Evolutionary conservation across 2,888 invertebrate species (phyloP).

Genomic region (Stenoptilia bipunctidactyla): DNA sequence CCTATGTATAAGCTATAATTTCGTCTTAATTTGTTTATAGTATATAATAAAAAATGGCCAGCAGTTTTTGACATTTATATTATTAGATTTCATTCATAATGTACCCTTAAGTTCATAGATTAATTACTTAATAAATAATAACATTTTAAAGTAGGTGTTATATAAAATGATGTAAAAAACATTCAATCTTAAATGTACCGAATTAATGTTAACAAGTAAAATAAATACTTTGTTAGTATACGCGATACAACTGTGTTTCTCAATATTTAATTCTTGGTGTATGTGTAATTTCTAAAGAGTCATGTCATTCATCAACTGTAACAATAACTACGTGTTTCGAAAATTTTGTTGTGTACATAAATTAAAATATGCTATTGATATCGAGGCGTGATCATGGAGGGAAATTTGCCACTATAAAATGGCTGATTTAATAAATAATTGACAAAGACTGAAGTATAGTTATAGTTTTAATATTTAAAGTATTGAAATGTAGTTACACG

Average conservation of each 20-base stretch:
- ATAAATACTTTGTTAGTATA: no score
- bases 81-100: conserved; percentile 10
- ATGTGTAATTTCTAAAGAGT: no score
- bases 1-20: no score
- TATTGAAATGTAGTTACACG: conserved; percentile 43
- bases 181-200: no score
- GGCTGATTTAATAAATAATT: conserved; percentile 58
- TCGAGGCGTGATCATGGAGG: conserved; percentile 28
- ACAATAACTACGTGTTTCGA: conserved; percentile 17
- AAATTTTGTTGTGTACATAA: conserved; percentile 30
- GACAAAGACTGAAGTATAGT: conserved; percentile 68
- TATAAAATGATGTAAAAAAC: no score
- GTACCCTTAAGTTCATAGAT: conserved; percentile 28
- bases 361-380: conserved; percentile 18
- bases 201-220: no score
- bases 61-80: conserved; percentile 33
- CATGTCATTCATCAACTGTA: conserved; percentile 1
- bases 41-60: conserved; percentile 27
- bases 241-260: no score
- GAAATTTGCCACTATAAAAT: conserved; percentile 37
- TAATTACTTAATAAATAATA: conserved; percentile 25
- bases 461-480: conserved; percentile 59
- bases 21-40: conserved; percentile 17
- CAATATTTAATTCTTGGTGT: no score
- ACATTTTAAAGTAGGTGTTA: conserved; percentile 11